phyloP scores from a whole-genome alignment of 1,140 invertebrate genomes.

The Temnothorax curvispinosus region DNA sequence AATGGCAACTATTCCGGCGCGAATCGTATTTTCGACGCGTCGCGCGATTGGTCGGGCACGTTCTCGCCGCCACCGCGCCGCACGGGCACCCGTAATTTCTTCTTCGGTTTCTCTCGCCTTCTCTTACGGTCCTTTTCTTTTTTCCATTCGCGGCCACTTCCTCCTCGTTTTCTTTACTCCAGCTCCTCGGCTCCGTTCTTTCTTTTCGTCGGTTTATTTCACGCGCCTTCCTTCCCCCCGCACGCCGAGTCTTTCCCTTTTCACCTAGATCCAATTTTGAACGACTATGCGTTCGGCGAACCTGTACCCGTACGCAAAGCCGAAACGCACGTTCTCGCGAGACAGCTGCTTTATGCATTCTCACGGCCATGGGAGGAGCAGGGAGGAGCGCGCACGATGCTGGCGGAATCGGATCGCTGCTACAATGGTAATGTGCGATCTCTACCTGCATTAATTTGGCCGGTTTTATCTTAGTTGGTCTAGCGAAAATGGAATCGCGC shows the following conservation, averaged over 20 bases:
- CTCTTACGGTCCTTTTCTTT: background rate
- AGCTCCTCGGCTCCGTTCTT: background rate
- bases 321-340: background rate
- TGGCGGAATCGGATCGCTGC: background rate
- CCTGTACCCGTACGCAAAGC: background rate
- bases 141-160: background rate
- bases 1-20: constrained; percentile 62
- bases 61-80: background rate
- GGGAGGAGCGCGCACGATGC: background rate
- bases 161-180: constrained; percentile 11
- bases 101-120: constrained; percentile 43
- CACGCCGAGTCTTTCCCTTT: background rate
- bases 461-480: background rate
- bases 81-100: constrained; percentile 50
- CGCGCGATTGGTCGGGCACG: constrained; percentile 60
- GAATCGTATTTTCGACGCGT: constrained; percentile 68
- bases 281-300: background rate
- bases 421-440: background rate
- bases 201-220: constrained; percentile 11
- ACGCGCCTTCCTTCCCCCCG: background rate
- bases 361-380: background rate
- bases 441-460: background rate
- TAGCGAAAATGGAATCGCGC: background rate
- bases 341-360: background rate
- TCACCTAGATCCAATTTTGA: constrained; percentile 47